Conservation (phyloP, 92 coral and sea anemone genomes). For the Phenganax marumi region DNA sequence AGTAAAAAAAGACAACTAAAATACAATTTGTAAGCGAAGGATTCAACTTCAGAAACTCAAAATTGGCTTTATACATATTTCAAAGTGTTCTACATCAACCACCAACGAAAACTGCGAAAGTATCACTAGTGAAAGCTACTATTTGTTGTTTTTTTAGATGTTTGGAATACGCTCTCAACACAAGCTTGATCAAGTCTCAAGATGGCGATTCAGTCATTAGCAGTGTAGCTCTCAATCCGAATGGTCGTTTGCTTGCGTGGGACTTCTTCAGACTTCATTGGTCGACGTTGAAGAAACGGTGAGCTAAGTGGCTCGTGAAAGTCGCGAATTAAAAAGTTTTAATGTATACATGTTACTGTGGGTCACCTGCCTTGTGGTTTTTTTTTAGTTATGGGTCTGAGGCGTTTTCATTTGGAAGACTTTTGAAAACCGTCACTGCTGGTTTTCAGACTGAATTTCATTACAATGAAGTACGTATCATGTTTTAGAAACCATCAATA, state of each 20-base stretch:
- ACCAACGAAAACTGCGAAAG: too few relatives aligned
- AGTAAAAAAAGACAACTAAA: too few relatives aligned
- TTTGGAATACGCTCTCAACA: slow-evolving; percentile 23
- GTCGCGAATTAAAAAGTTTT: not conserved
- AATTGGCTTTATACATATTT: too few relatives aligned
- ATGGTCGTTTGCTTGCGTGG: slow-evolving; percentile 28
- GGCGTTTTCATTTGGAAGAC: slow-evolving; percentile 27
- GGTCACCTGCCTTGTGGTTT: not conserved
- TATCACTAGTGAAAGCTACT: not conserved
- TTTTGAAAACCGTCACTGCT: slow-evolving; percentile 22
- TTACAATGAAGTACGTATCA: slow-evolving; percentile 37
- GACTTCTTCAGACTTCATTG: slow-evolving; percentile 28
- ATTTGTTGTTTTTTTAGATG: not conserved
- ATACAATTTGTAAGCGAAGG: too few relatives aligned
- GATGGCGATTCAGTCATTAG: slow-evolving; percentile 13
- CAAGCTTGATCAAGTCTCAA: slow-evolving; percentile 38
- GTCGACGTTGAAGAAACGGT: slow-evolving; percentile 16
- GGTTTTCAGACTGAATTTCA: slow-evolving; percentile 47
- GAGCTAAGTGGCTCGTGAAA: not conserved
- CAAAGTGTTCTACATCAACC: too few relatives aligned
- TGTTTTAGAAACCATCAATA: not conserved
- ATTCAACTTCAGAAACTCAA: too few relatives aligned
- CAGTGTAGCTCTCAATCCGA: slow-evolving; percentile 2
- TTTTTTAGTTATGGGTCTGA: slow-evolving; percentile 48
- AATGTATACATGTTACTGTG: not conserved